These are phyloP conservation scores for Frieseomelitta varia DNA, from an alignment of 1,140 invertebrate species.

Conservation along the genomic window DNA sequence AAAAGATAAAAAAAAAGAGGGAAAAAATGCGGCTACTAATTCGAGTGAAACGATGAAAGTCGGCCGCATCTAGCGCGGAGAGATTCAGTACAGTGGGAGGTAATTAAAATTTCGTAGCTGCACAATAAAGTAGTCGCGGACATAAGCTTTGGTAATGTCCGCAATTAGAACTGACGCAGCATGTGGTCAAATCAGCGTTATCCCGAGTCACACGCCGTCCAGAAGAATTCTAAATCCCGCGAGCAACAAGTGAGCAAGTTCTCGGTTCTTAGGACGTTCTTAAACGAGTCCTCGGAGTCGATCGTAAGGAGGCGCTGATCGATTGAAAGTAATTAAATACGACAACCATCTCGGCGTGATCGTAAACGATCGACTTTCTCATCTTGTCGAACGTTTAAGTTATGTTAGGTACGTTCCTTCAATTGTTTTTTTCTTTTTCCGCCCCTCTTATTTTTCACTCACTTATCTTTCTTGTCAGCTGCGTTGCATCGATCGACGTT, in stretches of 20 bases:
- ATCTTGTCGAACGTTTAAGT: neutral
- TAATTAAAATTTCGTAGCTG: neutral
- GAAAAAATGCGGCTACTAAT: accelerated
- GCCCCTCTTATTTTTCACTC: too few species aligned
- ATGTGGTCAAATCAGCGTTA: neutral
- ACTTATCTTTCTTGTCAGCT: neutral
- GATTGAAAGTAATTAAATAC: constrained; percentile 26
- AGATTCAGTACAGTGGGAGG: too few species aligned
- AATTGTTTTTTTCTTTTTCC: neutral
- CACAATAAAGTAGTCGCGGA: neutral
- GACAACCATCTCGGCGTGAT: neutral
- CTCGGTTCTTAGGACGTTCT: neutral
- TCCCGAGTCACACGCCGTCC: neutral
- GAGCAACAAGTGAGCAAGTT: constrained; percentile 52
- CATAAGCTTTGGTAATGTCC: neutral
- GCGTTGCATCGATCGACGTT: neutral
- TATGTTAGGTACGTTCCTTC: too few species aligned
- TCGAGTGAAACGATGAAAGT: neutral
- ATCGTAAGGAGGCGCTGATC: too few species aligned
- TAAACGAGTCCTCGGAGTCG: neutral
- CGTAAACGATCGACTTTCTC: neutral
- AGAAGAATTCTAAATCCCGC: neutral
- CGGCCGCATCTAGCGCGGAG: too few species aligned
- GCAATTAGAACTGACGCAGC: neutral
- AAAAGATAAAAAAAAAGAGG: neutral